phyloP scores from a whole-genome alignment of 2,113 vertebrate species.

The Empidonax traillii region DNA sequence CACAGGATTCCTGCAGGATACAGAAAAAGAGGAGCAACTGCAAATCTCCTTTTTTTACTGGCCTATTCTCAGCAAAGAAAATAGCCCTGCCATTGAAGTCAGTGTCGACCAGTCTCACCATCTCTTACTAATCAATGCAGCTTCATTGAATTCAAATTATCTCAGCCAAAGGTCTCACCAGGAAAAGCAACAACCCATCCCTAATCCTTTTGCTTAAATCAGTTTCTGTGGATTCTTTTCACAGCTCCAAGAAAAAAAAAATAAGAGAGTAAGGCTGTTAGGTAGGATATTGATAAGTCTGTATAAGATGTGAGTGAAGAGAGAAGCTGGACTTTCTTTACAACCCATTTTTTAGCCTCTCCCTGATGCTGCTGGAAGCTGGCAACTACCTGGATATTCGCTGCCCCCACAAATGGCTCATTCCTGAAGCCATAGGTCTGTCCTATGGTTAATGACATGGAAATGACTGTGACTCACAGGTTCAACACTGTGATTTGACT shows the following conservation, averaged over 20 bases:
- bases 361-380: background rate
- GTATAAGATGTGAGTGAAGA: background rate
- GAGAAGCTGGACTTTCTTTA: background rate
- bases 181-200: background rate
- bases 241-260: background rate
- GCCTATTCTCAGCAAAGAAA: background rate
- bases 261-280: background rate
- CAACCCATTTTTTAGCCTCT: background rate
- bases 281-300: background rate
- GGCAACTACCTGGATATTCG: background rate
- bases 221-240: background rate
- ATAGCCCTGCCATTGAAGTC: background rate
- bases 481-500: slow-evolving; percentile 62
- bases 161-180: background rate
- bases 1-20: background rate
- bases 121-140: background rate
- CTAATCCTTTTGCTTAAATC: background rate
- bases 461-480: slow-evolving; percentile 65
- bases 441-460: slow-evolving; percentile 40
- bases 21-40: background rate
- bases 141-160: background rate
- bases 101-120: background rate
- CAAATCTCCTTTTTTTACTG: background rate
- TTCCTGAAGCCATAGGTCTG: slow-evolving; percentile 47
- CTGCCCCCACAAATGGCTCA: background rate